These are phyloP conservation scores for Dryas iulia DNA, from an alignment of 1,140 invertebrate species.

Conservation along the genomic window DNA sequence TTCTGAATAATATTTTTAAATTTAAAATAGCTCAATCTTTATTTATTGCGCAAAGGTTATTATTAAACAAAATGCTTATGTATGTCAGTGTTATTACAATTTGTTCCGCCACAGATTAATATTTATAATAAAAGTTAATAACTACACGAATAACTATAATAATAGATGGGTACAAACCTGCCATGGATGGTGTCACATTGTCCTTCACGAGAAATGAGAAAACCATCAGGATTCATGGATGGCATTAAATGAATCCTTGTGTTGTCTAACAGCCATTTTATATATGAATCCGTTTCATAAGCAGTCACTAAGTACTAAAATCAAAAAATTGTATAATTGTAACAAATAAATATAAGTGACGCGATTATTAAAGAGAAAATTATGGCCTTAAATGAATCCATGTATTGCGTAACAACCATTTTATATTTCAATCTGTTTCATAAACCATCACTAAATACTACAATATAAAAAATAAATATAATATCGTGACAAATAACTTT, in stretches of 20 bases:
- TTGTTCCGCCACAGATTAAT: neutral
- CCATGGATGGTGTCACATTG: constrained; percentile 92
- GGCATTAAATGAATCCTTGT: constrained; percentile 95
- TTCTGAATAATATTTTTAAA: neutral
- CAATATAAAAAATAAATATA: too few relatives aligned
- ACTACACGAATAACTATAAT: neutral
- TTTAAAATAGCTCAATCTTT: neutral
- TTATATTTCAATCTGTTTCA: too few relatives aligned
- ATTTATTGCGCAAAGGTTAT: too few relatives aligned
- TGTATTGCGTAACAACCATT: too few relatives aligned
- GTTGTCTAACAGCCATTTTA: constrained; percentile 93
- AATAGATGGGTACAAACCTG: constrained; percentile 77
- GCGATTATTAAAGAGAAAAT: too few relatives aligned
- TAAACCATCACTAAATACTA: too few relatives aligned
- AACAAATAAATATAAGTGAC: too few relatives aligned
- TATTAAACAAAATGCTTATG: neutral
- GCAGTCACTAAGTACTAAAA: constrained; percentile 89
- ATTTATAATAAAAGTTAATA: neutral
- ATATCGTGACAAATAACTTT: too few relatives aligned
- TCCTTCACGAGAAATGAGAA: constrained; percentile 92
- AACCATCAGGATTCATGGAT: constrained; percentile 96
- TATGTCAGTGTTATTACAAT: constrained; percentile 7
- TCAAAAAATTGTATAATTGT: too few relatives aligned
- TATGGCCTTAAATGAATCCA: too few relatives aligned
- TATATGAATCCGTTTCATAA: constrained; percentile 89